These are phyloP conservation scores for Pteruthius melanotis DNA, from an alignment of 2,113 vertebrate genomes.

Conservation along the genomic window DNA sequence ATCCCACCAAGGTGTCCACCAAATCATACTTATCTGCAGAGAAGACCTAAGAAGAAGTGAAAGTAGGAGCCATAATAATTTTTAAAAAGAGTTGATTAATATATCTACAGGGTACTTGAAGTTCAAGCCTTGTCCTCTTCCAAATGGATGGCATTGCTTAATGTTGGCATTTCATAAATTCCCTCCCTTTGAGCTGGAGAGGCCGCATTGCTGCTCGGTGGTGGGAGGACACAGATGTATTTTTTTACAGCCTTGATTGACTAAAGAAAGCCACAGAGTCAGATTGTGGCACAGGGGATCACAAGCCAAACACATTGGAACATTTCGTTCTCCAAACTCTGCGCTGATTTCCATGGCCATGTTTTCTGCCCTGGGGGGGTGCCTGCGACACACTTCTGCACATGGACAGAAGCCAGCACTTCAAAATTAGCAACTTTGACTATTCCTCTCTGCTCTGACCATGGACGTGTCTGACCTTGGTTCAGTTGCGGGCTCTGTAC, in stretches of 20 bases:
- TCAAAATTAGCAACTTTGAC: background rate
- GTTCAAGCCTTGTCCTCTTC: background rate
- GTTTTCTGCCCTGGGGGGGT: background rate
- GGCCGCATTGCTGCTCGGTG: background rate
- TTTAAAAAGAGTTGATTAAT: background rate
- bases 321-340: background rate
- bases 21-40: background rate
- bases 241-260: background rate
- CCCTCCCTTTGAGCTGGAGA: background rate
- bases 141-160: background rate
- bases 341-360: fast-evolving
- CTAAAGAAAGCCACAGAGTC: background rate
- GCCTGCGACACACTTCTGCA: background rate
- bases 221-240: background rate
- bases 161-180: background rate
- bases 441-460: background rate
- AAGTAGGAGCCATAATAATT: background rate
- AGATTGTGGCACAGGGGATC: background rate
- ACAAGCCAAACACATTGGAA: background rate
- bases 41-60: background rate
- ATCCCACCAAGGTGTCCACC: background rate
- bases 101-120: background rate
- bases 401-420: background rate
- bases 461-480: background rate
- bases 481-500: background rate